These are phyloP conservation scores for Oryzias melastigma DNA, from an alignment of 2,113 vertebrate genomes.

Conservation along the genomic window DNA sequence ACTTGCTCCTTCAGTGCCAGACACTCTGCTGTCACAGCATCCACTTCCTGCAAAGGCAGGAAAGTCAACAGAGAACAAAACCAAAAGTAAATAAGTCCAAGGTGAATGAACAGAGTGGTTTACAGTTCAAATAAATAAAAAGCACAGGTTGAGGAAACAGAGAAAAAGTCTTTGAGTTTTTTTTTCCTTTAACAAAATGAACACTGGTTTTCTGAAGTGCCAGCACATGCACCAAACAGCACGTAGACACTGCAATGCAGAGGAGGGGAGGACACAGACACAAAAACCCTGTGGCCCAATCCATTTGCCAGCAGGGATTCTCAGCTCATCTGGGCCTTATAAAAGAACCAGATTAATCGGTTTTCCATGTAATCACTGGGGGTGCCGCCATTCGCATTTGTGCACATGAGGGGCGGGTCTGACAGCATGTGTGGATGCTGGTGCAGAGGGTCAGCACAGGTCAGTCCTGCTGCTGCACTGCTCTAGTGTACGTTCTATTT, in stretches of 20 bases:
- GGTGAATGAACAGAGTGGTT: constrained; percentile 15
- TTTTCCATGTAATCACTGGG: constrained; percentile 52
- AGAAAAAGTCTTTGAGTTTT: neutral
- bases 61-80: constrained; percentile 29
- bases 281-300: constrained; percentile 53
- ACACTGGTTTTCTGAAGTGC: constrained; percentile 24
- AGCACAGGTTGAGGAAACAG: constrained; percentile 23
- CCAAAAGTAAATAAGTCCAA: constrained; percentile 30
- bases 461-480: constrained; percentile 12
- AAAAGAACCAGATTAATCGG: constrained; percentile 64
- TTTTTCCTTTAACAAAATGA: neutral
- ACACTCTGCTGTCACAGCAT: constrained; percentile 70
- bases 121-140: constrained; percentile 27
- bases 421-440: constrained; percentile 13
- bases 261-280: constrained; percentile 44
- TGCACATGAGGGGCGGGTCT: constrained; percentile 30
- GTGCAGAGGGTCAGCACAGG: constrained; percentile 24
- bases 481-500: neutral
- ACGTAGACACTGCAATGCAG: constrained; percentile 62
- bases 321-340: constrained; percentile 55
- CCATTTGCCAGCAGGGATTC: constrained; percentile 44
- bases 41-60: constrained; percentile 70
- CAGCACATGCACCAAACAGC: constrained; percentile 36
- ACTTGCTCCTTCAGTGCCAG: constrained; percentile 77
- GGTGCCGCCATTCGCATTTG: constrained; percentile 45